phyloP scores from a whole-genome alignment of 2,113 vertebrate species.

The Rhineura floridana region DNA sequence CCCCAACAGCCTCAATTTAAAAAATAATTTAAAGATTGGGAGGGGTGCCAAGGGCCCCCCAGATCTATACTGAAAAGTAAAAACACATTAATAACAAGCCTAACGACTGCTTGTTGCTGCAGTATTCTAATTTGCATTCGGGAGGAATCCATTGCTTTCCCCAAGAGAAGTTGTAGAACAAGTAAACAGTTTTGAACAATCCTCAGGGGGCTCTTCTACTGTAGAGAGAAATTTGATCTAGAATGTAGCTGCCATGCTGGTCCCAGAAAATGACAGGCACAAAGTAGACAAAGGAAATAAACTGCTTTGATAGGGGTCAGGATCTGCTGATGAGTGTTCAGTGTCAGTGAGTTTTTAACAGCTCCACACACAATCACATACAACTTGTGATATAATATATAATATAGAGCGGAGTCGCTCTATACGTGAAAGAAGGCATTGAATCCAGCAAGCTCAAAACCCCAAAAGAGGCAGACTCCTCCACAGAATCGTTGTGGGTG shows the following conservation, averaged over 20 bases:
- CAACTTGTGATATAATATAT: too few species aligned
- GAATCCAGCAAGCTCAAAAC: too few species aligned
- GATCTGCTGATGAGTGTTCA: neutral
- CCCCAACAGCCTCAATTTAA: too few species aligned
- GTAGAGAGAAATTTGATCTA: neutral
- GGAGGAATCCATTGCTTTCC: neutral
- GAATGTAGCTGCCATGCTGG: neutral
- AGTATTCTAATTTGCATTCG: accelerated
- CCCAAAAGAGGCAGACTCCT: too few species aligned
- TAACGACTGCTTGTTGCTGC: neutral
- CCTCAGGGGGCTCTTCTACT: neutral
- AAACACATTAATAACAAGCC: neutral
- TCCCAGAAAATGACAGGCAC: neutral
- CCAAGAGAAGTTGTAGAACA: neutral
- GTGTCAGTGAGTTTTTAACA: neutral
- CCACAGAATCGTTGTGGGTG: too few species aligned
- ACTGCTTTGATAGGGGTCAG: neutral
- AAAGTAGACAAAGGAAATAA: neutral
- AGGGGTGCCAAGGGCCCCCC: too few species aligned
- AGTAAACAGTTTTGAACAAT: neutral
- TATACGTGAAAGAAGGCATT: too few species aligned
- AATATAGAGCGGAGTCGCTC: too few species aligned
- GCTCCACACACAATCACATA: neutral
- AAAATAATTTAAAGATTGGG: too few species aligned
- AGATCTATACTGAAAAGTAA: too few species aligned